phyloP scores from a whole-genome alignment of 2,113 vertebrate genomes.

The Callocephalon fimbriatum region DNA sequence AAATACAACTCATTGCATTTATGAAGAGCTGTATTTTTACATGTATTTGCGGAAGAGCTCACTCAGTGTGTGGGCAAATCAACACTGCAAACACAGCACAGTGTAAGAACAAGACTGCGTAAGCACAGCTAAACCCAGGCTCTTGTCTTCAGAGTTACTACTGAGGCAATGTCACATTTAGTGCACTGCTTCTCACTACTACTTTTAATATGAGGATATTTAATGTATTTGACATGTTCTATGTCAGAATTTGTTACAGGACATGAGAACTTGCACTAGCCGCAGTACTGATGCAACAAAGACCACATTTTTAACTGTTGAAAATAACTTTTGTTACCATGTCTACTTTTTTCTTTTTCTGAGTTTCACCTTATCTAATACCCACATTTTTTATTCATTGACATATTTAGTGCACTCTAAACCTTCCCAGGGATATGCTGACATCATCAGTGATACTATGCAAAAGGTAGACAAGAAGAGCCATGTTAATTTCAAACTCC shows the following conservation, averaged over 20 bases:
- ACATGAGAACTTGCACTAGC: neutral
- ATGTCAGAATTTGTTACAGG: neutral
- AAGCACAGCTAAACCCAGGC: neutral
- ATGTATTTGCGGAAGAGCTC: neutral
- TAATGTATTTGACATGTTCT: neutral
- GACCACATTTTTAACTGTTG: neutral
- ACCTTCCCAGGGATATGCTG: slow-evolving; percentile 26
- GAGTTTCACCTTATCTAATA: neutral
- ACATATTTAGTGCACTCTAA: neutral
- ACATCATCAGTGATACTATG: neutral
- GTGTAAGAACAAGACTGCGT: neutral
- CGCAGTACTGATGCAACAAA: neutral
- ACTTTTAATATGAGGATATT: neutral
- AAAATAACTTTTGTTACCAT: neutral
- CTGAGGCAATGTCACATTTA: neutral
- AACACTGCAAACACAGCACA: fast-evolving
- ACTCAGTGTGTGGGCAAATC: neutral
- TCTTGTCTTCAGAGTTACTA: neutral
- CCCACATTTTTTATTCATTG: neutral
- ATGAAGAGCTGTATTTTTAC: neutral
- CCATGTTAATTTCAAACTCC: slow-evolving; percentile 55
- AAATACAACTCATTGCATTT: neutral
- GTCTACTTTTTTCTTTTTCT: neutral
- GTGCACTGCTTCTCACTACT: neutral
- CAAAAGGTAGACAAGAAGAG: slow-evolving; percentile 9